A percentile compares a stretch with the other conserved stretches of the same genome.
Evolutionary conservation across 1,140 invertebrate species (phyloP).

Genomic region (Holotrichia oblita): DNA sequence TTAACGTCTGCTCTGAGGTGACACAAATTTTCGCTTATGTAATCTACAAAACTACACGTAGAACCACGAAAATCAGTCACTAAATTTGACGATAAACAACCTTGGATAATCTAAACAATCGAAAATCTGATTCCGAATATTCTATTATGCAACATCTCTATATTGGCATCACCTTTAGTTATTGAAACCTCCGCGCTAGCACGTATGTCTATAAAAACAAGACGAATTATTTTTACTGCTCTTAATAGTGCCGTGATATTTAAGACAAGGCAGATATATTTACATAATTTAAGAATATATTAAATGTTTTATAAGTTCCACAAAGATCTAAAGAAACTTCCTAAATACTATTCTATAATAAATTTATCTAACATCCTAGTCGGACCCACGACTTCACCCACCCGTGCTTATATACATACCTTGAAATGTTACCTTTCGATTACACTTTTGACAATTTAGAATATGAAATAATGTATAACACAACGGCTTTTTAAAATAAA

Average conservation of each 20-base stretch:
- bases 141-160: slow-evolving; percentile 11
- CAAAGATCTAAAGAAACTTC: background rate
- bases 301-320: background rate
- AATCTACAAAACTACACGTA: background rate
- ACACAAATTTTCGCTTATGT: slow-evolving; percentile 9
- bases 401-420: too few relatives aligned
- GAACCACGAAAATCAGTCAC: background rate
- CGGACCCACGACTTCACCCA: too few relatives aligned
- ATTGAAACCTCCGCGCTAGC: background rate
- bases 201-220: background rate
- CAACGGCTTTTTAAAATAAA: too few relatives aligned
- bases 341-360: background rate
- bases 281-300: background rate
- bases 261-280: background rate
- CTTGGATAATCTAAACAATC: slow-evolving; percentile 22
- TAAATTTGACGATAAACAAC: background rate
- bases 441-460: too few relatives aligned
- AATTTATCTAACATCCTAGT: too few relatives aligned
- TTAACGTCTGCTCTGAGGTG: background rate
- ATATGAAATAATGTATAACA: too few relatives aligned
- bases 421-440: too few relatives aligned
- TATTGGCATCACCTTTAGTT: slow-evolving; percentile 10
- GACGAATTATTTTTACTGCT: background rate
- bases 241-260: slow-evolving; percentile 24
- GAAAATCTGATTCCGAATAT: background rate